Evolutionary conservation across 1,140 invertebrate genomes (phyloP).

Genomic region (Trachelipus rathkii): DNA sequence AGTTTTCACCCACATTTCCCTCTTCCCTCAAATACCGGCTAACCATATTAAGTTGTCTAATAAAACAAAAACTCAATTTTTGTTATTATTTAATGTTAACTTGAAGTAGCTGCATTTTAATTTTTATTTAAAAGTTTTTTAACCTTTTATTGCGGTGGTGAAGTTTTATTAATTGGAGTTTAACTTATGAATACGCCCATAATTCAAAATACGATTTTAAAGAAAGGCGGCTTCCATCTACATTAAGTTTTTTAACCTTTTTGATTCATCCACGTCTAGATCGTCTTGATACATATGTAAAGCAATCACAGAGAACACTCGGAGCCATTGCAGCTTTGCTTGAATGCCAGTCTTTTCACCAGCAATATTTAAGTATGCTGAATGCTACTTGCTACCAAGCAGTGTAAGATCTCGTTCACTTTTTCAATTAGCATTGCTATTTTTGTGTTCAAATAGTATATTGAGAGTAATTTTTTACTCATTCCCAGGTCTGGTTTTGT

Average conservation of each 20-base stretch:
- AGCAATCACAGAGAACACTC: slow-evolving; percentile 44
- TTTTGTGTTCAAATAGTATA: not conserved
- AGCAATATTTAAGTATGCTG: slow-evolving; percentile 70
- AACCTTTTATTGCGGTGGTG: too few relatives aligned
- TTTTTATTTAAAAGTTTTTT: too few relatives aligned
- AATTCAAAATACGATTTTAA: too few relatives aligned
- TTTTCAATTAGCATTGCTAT: not conserved
- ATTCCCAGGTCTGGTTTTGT: slow-evolving; percentile 63
- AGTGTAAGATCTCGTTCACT: slow-evolving; percentile 56
- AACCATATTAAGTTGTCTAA: too few relatives aligned
- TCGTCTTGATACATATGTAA: slow-evolving; percentile 44
- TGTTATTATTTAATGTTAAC: too few relatives aligned
- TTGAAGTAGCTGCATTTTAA: too few relatives aligned
- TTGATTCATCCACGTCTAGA: slow-evolving; percentile 58
- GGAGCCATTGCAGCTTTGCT: slow-evolving; percentile 62
- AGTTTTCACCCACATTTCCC: too few relatives aligned
- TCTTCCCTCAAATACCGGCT: too few relatives aligned
- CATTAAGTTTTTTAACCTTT: slow-evolving; percentile 49
- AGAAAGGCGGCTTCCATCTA: too few relatives aligned
- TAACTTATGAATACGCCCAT: too few relatives aligned
- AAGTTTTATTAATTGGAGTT: too few relatives aligned
- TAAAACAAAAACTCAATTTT: too few relatives aligned
- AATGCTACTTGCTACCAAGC: slow-evolving; percentile 74
- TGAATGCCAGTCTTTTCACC: slow-evolving; percentile 72
- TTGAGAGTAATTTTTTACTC: slow-evolving; percentile 22